Conservation (phyloP, 2,888 invertebrate genomes). For the Rambutsinella grinnellia region DNA sequence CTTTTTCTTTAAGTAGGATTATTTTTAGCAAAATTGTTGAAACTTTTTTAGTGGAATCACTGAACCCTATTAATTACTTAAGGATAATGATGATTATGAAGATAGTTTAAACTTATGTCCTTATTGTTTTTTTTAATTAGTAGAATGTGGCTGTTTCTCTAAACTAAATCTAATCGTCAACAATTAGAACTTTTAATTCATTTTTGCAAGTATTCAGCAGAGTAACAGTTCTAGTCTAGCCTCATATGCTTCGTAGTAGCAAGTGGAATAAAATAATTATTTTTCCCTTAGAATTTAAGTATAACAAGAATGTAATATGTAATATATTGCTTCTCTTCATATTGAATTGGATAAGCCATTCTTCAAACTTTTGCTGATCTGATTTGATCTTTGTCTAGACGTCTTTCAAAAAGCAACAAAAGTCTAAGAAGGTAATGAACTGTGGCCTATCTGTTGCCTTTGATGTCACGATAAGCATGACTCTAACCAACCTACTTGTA, state of each 20-base stretch:
- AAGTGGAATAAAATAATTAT: slow-evolving; percentile 3
- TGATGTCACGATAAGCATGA: too few relatives aligned
- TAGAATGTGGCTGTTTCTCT: not conserved
- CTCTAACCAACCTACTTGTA: too few relatives aligned
- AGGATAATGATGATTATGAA: not conserved
- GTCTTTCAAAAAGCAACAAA: too few relatives aligned
- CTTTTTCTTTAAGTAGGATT: not conserved
- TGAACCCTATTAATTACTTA: not conserved
- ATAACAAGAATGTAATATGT: slow-evolving; percentile 14
- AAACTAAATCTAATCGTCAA: not conserved
- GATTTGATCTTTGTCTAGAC: not conserved
- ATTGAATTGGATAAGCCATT: too few relatives aligned
- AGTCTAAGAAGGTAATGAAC: too few relatives aligned
- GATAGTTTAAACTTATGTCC: not conserved
- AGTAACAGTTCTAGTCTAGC: not conserved
- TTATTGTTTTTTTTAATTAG: too few relatives aligned
- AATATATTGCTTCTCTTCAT: slow-evolving; percentile 22
- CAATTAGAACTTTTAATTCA: not conserved
- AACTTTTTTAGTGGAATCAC: slow-evolving; percentile 10
- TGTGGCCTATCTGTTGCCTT: too few relatives aligned
- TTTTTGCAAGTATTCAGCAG: not conserved
- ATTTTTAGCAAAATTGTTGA: too few relatives aligned
- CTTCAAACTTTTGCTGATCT: not conserved
- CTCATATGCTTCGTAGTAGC: not conserved
- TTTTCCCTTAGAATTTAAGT: not conserved